Evolutionary conservation across 2,888 invertebrate species (phyloP), one percentile per base, ranked within the genome.

Genomic region (Drosophila mimica): DNA sequence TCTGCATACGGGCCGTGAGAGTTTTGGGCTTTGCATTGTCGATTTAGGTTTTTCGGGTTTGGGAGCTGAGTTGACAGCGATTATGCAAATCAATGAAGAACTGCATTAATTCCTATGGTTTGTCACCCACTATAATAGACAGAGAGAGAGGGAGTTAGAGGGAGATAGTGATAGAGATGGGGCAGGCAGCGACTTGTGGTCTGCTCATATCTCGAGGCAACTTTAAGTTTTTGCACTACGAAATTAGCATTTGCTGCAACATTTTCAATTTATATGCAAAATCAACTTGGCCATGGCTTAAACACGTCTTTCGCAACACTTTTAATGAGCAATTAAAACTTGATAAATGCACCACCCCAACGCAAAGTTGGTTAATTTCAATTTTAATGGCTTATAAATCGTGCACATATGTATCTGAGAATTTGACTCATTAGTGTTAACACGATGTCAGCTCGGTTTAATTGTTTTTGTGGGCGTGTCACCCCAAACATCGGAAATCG

Each of bases 71-170:
- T 81, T 91, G 89, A 88, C 87, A 82, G 79, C 91, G 90, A 91
- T 91, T 91, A 91, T 91, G 90, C 83, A 91, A 91, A 91, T 91
- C 60, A 33, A 33, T 17, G 9, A 61, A 67, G 79, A 85, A 83
- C 74, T 87, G 88, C 84, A 86, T 83, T 88, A 82, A 82, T 83
- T 88, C 76, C 43, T 65, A 36, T 62, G 75, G 67, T 31, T 34
- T 64, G 57, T 57, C 58, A 15, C 36, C 46, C 34, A 36, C 53
- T 43, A 28, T 30, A 15, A 48, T 34, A 36, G 25, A 13, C 20
- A n/a, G 4, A 7, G n/a, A 28, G 17, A 28, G 36, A 13, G 38
- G 28, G 33, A 8, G 30, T n/a, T 7, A 17, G 11, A 48, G 36
- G 20, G 31, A n/a, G 17, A 38, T 38, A 51, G 20, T 58, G 17